phyloP scores from a whole-genome alignment of 2,797 vertebrate genomes.

The Pogonophryne albipinna region DNA sequence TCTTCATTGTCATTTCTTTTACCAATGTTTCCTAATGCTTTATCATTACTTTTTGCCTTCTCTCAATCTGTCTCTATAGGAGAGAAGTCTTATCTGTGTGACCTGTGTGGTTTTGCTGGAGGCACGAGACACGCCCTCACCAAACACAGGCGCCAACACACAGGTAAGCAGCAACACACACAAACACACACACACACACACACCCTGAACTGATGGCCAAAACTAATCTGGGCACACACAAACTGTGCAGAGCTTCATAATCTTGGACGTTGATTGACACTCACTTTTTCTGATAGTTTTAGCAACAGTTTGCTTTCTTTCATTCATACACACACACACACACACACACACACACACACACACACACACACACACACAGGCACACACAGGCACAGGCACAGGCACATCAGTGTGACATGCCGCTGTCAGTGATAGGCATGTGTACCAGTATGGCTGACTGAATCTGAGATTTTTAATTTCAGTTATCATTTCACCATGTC shows the following conservation, averaged over 20 bases:
- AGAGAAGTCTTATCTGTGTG: slow-evolving; percentile 99
- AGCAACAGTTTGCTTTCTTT: slow-evolving; percentile 33
- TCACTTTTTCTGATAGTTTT: slow-evolving; percentile 30
- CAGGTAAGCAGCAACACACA: slow-evolving; percentile 83
- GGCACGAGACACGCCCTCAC: slow-evolving; percentile 98
- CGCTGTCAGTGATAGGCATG: slow-evolving; percentile 77
- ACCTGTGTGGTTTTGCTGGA: slow-evolving; percentile 98
- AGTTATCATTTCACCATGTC: slow-evolving; percentile 83
- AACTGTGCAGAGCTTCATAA: slow-evolving; percentile 20
- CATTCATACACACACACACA: neutral
- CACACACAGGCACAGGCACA: slow-evolving; percentile 47
- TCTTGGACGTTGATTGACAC: slow-evolving; percentile 60
- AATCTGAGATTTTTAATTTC: slow-evolving; percentile 84
- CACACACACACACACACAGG: slow-evolving; percentile 18
- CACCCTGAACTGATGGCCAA: slow-evolving; percentile 7
- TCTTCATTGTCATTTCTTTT: too few species aligned
- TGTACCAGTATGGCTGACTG: slow-evolving; percentile 79
- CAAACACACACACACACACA: slow-evolving; percentile 18
- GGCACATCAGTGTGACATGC: slow-evolving; percentile 65
- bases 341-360: slow-evolving; percentile 23
- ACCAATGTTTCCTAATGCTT: neutral
- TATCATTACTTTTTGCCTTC: neutral
- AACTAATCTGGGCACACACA: slow-evolving; percentile 15
- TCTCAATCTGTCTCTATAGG: slow-evolving; percentile 81
- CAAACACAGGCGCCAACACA: slow-evolving; percentile 97